Percentiles rank a stretch among this genome's conserved stretches.
Evolutionary conservation across 2,113 vertebrate genomes (phyloP).

Genomic region (Dasypus novemcinctus): DNA sequence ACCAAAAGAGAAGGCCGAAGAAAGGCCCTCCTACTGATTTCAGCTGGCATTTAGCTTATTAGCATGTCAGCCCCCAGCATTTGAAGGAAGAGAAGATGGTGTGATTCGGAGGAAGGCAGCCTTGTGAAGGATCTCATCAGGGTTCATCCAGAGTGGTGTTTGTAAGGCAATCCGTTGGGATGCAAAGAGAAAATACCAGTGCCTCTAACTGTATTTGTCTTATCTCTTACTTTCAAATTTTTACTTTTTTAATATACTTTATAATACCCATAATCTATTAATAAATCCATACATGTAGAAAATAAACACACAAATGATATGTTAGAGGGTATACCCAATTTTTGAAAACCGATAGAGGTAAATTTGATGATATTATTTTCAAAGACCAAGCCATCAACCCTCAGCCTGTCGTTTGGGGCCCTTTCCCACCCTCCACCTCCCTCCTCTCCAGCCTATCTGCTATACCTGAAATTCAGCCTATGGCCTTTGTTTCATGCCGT

Average conservation of each 20-base stretch:
- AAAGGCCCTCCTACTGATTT: not conserved
- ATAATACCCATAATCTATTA: not conserved
- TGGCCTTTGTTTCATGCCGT: not conserved
- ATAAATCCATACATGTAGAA: not conserved
- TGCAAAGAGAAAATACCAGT: not conserved
- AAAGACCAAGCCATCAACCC: not conserved
- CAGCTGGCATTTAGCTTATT: not conserved
- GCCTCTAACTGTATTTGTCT: not conserved
- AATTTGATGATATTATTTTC: not conserved
- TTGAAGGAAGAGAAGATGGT: not conserved
- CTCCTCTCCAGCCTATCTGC: not conserved
- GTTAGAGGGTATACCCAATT: not conserved
- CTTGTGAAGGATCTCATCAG: not conserved
- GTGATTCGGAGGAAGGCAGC: not conserved
- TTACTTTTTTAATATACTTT: not conserved
- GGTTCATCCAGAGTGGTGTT: not conserved
- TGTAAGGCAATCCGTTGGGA: not conserved
- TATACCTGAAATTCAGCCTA: not conserved
- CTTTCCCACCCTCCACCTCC: not conserved
- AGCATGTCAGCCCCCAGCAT: not conserved
- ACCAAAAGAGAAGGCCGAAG: not conserved
- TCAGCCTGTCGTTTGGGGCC: not conserved
- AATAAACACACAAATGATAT: not conserved
- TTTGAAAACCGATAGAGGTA: not conserved
- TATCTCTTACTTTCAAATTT: not conserved